Percentiles rank a stretch among this genome's conserved stretches.
Conservation (phyloP, 2,113 vertebrate species). For the Formicarius rufipectus region DNA sequence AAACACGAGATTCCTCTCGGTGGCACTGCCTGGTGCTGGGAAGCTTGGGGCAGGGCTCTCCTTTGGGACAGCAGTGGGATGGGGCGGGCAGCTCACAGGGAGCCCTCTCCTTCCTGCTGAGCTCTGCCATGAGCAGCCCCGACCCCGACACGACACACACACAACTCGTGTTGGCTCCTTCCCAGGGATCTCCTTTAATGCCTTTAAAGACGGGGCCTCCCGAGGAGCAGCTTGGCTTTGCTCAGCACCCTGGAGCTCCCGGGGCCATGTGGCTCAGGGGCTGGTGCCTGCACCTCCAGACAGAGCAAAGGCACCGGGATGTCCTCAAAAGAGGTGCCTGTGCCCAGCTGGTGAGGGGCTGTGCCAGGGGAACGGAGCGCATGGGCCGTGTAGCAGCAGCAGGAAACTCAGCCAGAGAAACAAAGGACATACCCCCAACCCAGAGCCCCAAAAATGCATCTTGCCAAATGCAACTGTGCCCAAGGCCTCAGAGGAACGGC, state of each 20-base stretch:
- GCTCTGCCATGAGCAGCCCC: neutral
- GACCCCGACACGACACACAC: neutral
- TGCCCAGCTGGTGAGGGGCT: neutral
- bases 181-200: constrained; percentile 26
- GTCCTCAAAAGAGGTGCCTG: neutral
- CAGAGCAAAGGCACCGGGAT: neutral
- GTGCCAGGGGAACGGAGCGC: neutral
- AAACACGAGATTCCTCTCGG: neutral
- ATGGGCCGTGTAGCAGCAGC: constrained; percentile 69
- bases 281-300: constrained; percentile 23
- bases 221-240: neutral
- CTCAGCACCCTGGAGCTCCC: neutral
- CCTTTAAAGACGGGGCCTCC: too few relatives aligned
- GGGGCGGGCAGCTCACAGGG: neutral
- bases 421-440: neutral
- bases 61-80: neutral
- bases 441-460: neutral
- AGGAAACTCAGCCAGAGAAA: constrained; percentile 14
- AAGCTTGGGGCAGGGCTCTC: neutral
- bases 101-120: neutral
- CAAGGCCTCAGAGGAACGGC: neutral
- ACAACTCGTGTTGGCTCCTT: neutral
- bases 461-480: neutral
- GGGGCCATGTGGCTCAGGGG: neutral
- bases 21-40: neutral